Evolutionary conservation across 2,888 invertebrate species (phyloP), one percentile per base, ranked within the genome.

Genomic region (Agrotis segetum): DNA sequence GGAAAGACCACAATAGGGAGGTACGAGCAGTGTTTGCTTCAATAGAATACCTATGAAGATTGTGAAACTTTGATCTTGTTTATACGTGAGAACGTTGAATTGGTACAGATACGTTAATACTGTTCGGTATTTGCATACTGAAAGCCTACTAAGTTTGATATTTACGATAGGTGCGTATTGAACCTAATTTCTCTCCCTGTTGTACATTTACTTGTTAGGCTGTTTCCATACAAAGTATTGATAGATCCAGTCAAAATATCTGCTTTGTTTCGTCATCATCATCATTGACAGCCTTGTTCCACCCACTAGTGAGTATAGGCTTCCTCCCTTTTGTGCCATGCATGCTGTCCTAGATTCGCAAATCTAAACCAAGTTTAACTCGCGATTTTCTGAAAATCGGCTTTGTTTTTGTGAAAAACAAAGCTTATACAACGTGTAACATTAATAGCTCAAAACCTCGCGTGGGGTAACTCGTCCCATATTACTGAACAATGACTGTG

Each of bases 11-110:
- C 55, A 64, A 71, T 61, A 49, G 19, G 11, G 16, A 5, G 17
- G 16, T 34, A 44, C 16, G 47, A 50, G 58, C n/a, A 40, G 60
- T 34, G 34, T 69, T 69, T 69, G 17, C 34, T 29, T 24, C 19
- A 47, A 40, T 24, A 58, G 11, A 58, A 67, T 24, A 19, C 13
- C 17, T 65, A 64, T n/a, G 21, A 49, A 71, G 49, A 71, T 71
- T 65, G 3, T n/a, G 19, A 65, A n/a, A 55, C 19, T 47, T 55
- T 49, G 40, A 55, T 47, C 29, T 55, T 24, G 19, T 52, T 62
- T 73, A 52, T 62, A 11, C 17, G 24, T 19, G 17, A 7, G 19
- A 29, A 4, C 40, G 29, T 19, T 14, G 7, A 14, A 55, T 49
- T 9, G 9, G 17, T 29, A 21, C 14, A 0, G 1, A 16, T 44